These are phyloP conservation scores for Odontophorus gujanensis DNA, from an alignment of 2,113 vertebrate genomes.

Conservation along the genomic window DNA sequence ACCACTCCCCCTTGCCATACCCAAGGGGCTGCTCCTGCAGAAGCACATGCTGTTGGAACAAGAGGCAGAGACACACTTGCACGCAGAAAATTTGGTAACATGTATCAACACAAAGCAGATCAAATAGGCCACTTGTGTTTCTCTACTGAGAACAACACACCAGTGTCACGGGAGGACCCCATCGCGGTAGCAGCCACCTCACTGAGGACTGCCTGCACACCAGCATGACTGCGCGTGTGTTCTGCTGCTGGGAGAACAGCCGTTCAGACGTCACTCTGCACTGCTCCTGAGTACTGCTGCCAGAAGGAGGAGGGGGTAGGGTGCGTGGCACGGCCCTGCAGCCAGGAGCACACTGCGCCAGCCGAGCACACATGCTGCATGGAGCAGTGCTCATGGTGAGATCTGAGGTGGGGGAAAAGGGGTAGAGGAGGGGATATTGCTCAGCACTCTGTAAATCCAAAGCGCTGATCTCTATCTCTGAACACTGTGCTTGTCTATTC, in stretches of 20 bases:
- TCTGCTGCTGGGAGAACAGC: constrained; percentile 12
- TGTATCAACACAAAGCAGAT: background rate
- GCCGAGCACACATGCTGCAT: background rate
- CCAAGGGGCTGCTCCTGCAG: background rate
- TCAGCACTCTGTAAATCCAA: background rate
- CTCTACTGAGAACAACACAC: background rate
- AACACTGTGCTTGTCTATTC: background rate
- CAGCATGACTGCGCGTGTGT: constrained; percentile 65
- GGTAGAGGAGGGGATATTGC: background rate
- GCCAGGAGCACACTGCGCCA: background rate
- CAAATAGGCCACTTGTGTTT: background rate
- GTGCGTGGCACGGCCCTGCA: background rate
- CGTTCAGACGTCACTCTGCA: constrained; percentile 2
- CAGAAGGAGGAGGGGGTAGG: constrained; percentile 58
- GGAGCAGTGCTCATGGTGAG: background rate
- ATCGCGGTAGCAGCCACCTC: constrained; percentile 38
- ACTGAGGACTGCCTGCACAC: constrained; percentile 46
- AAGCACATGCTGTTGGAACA: background rate
- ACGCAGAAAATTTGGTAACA: background rate
- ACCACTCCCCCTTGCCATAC: background rate
- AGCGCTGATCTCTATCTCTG: constrained; percentile 24
- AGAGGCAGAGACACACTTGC: background rate
- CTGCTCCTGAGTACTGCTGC: constrained; percentile 3
- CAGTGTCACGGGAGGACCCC: background rate
- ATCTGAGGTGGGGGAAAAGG: background rate